Percentiles rank a stretch among this genome's conserved stretches.
Conservation (phyloP, 2,797 vertebrate species). For the Apogon talboti region DNA sequence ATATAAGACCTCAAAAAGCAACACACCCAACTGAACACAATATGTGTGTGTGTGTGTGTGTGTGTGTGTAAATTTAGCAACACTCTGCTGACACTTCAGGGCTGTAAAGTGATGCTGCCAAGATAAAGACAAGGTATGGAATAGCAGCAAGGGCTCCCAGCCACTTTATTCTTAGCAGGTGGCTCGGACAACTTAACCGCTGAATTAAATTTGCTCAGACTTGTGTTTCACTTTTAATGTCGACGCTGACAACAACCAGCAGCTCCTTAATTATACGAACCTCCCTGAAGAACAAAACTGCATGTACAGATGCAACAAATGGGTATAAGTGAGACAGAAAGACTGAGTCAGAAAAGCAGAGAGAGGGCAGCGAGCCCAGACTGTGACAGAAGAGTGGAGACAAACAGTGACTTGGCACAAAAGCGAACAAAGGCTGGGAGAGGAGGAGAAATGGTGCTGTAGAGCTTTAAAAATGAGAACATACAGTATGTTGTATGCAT, state of each 20-base stretch:
- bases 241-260: conserved; percentile 1
- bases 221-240: conserved; percentile 3
- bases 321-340: conserved; percentile 9
- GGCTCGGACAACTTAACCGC: conserved; percentile 22
- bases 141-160: neutral
- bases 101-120: conserved; percentile 17
- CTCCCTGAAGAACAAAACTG: conserved; percentile 3
- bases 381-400: conserved; percentile 14
- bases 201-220: conserved; percentile 17
- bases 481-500: too few relatives aligned
- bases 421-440: neutral
- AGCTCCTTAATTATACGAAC: conserved; percentile 5
- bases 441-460: neutral
- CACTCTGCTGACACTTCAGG: conserved; percentile 32
- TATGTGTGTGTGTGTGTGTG: too few relatives aligned
- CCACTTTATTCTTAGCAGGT: conserved; percentile 23
- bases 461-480: neutral
- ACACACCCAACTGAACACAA: conserved; percentile 34
- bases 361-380: conserved; percentile 15
- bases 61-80: conserved; percentile 48
- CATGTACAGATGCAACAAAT: neutral
- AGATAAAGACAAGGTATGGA: conserved; percentile 34
- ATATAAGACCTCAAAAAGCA: conserved; percentile 19
- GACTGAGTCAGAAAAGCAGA: conserved; percentile 39
- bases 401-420: conserved; percentile 32